These are phyloP conservation scores for Autographa pulchrina DNA, from an alignment of 2,888 invertebrate species.

Conservation along the genomic window DNA sequence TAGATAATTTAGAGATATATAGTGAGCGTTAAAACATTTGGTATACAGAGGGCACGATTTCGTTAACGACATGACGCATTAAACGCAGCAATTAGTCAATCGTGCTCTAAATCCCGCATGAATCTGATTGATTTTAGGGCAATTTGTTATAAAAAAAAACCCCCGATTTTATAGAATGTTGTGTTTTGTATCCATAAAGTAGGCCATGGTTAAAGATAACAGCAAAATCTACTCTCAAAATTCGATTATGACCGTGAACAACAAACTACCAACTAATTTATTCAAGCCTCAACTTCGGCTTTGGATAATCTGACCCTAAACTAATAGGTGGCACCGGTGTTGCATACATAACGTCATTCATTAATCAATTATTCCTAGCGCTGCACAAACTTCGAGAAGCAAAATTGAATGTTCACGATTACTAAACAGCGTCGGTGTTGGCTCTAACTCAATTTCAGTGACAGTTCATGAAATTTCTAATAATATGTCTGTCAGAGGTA, in stretches of 20 bases:
- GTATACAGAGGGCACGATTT: background rate
- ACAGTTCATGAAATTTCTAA: constrained; percentile 34
- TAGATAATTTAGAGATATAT: background rate
- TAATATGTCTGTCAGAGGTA: constrained; percentile 13
- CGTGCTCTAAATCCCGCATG: background rate
- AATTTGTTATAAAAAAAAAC: background rate
- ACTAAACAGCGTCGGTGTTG: constrained; percentile 31
- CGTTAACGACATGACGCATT: constrained; percentile 7
- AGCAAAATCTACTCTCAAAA: constrained; percentile 46
- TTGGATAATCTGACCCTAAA: constrained; percentile 64
- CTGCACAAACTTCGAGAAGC: constrained; percentile 51
- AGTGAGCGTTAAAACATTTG: background rate
- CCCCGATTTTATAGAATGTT: background rate
- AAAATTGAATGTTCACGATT: constrained; percentile 53
- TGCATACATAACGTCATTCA: constrained; percentile 62
- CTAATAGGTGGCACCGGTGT: constrained; percentile 61
- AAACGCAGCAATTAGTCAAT: constrained; percentile 8
- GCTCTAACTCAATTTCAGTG: constrained; percentile 23
- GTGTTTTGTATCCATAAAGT: background rate
- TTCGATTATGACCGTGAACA: constrained; percentile 61
- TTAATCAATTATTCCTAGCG: constrained; percentile 58
- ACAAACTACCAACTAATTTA: constrained; percentile 67
- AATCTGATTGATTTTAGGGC: background rate
- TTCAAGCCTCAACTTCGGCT: constrained; percentile 65
- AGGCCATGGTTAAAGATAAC: constrained; percentile 17